Evolutionary conservation across 2,113 vertebrate species (phyloP), one percentile per base, ranked within the genome.

Genomic region (Pseudolaguvia tuberculata): DNA sequence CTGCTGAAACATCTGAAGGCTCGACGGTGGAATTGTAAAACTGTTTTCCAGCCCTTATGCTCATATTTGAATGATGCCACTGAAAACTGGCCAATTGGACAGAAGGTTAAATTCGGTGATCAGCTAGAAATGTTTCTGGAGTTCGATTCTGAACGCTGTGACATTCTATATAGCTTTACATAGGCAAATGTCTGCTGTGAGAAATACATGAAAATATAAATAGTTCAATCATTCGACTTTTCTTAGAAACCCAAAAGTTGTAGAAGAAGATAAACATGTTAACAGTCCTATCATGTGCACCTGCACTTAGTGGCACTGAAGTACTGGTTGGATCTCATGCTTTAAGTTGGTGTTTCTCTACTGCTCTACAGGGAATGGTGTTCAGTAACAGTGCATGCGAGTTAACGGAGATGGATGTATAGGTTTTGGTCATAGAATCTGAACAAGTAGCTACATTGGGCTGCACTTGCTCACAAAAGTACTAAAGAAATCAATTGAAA

Each of bases 321-420:
- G 50, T 77, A 56, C 75, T 71, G 68, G 48, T 77, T 63, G 65
- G 50, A 52, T 55, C 57, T 84, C 83, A 83, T 86, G 86, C 86
- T 86, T 83, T 52, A 56, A 55, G 77, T 82, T 72, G 42, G 61
- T 57, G 53, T 66, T 72, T 20, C 56, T 53, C 75, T 80, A 75
- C 59, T 12, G 69, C 18, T 53, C 66, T 59, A 73, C 67, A 77
- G 70, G 72, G 80, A 80, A 72, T 78, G 73, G 57, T 65, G 78
- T 57, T 83, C 57, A 53, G 73, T 52, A 80, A 79, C 80, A 85
- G 82, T 84, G 84, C 87, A 83, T 86, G 87, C 85, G 82, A 83
- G 79, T 76, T 67, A 77, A 82, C 35, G 57, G 68, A 79, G 79
- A 56, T 73, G 65, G 14, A 27, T 61, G 81, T 69, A 70, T 21